Base-by-base conservation (phyloP, 2,888 invertebrate genomes). In the Coremacera marginata region DNA sequence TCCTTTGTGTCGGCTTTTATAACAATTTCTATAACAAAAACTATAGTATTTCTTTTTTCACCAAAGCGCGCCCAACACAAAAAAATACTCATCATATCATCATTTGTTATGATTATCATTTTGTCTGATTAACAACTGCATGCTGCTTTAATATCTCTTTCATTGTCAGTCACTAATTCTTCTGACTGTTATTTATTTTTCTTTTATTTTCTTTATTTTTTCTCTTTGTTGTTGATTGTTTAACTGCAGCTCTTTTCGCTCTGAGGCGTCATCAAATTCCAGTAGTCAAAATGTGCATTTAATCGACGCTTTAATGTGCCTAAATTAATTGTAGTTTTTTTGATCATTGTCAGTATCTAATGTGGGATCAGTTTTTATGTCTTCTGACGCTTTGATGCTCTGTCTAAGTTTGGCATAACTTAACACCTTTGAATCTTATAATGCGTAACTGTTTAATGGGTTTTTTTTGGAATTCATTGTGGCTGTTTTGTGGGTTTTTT, bases 271-370 rank as follows among this genome's bases (percentile, higher is more conserved):
- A 81, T 70, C 85, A 80, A 87, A 87, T 85, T 86, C 87, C 87
- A 82, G 87, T 87, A 87, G 87, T 87, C 86, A 85, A 86, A 44
- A 87, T 87, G 84, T 84, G 81, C 86, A 86, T 86, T 86, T 86
- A 86, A 87, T 84, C 82, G 83, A 71, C 80, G 82, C 82, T 85
- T 85, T 86, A 86, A 87, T 81, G 85, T 86, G 85, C 84, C 84
- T 83, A 86, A 86, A 86, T 83, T 84, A 83, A 83, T 86, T 84
- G 83, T 84, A 25, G 27, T 62, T 49, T 25, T 44, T 68, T 68
- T 44, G 51, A 68, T 60, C 44, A 62, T 62, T 62, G 60, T 62
- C 49, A 27, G 72, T 72, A 52, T 55, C 52, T 27, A 34, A 44
- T 34, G 27, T 60, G 22, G 25, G 27, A 60, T 60, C n/a, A 55